phyloP scores from a whole-genome alignment of 2,113 vertebrate genomes.

The Anseranas semipalmata region DNA sequence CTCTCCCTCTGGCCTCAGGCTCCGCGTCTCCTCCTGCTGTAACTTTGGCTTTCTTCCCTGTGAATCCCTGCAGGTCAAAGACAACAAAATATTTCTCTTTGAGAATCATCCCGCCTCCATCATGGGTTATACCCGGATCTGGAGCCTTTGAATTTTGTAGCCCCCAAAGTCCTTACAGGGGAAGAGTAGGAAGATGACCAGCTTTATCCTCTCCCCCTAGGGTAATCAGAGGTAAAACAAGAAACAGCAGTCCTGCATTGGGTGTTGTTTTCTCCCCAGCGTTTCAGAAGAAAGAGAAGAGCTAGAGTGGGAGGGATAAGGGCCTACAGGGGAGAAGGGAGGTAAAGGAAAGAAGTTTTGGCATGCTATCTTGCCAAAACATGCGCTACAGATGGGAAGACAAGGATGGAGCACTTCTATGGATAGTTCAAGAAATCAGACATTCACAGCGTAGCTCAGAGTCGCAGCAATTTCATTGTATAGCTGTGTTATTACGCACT shows the following conservation, averaged over 20 bases:
- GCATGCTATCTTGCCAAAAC: slow-evolving; percentile 26
- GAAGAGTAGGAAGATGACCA: not conserved
- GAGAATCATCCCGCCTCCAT: not conserved
- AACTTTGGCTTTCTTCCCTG: not conserved
- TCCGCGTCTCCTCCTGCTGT: not conserved
- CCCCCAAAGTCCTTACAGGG: not conserved
- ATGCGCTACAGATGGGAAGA: slow-evolving; percentile 2
- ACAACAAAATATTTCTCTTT: not conserved
- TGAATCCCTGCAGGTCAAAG: not conserved
- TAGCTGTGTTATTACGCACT: slow-evolving; percentile 1
- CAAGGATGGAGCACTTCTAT: slow-evolving; percentile 37
- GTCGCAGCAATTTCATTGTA: slow-evolving; percentile 17
- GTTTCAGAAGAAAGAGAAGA: not conserved
- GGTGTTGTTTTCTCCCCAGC: not conserved
- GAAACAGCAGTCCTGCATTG: not conserved
- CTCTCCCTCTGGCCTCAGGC: not conserved
- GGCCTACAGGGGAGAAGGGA: not conserved
- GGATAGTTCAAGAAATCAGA: slow-evolving; percentile 66
- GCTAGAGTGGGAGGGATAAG: not conserved
- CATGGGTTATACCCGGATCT: not conserved
- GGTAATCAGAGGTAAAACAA: not conserved
- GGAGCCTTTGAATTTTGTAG: not conserved
- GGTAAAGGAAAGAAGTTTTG: slow-evolving; percentile 11
- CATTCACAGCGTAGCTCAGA: not conserved
- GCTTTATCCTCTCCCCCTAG: not conserved